Base-by-base conservation (phyloP, 2,888 invertebrate species). In the Ecdyonurus torrentis region DNA sequence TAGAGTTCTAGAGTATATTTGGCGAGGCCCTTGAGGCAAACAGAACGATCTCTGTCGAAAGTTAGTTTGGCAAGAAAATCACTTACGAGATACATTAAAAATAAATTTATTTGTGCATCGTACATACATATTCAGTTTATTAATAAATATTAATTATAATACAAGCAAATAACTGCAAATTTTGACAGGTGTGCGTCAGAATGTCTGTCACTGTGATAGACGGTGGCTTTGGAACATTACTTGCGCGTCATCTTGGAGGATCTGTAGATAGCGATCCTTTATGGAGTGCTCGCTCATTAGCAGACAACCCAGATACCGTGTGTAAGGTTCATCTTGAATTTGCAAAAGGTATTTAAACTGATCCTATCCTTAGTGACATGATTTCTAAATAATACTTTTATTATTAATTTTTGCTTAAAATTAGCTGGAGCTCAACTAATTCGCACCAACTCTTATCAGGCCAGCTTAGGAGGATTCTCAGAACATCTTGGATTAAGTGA, bases 361-460 rank as follows among this genome's bases (percentile, higher is more conserved):
- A 37, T 10, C 37, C 15, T 37, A 10, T 37, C 5, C 7, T 37
- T 10, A 10, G 5, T 37, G 37, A 15, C 37, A 5, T 37, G 37
- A 10, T 37, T 10, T 10, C 15, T 37, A 15, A 37, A 10, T 37
- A 10, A 37, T 37, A 10, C 37, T 37, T 37, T 5, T 15, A 37
- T 37, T 5, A 10, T 10, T 37, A 37, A 10, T 37, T 10, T 37
- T 5, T 10, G 15, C 15, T 37, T 37, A 15, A n/a, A n/a, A n/a
- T n/a, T 77, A 84, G 91, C 89, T 71, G 95, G 95, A 22, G 87
- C 93, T 53, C 87, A 95, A 71, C 76, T 94, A 65, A 85, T 96
- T 69, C 83, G 87, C 71, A 93, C 94, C 52, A 89, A 89, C 70
- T 91, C 91, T 58, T 96, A 95, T 75, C 95, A 96, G 77, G 89